phyloP scores from a whole-genome alignment of 2,797 vertebrate species.

The Smutsia gigantea region DNA sequence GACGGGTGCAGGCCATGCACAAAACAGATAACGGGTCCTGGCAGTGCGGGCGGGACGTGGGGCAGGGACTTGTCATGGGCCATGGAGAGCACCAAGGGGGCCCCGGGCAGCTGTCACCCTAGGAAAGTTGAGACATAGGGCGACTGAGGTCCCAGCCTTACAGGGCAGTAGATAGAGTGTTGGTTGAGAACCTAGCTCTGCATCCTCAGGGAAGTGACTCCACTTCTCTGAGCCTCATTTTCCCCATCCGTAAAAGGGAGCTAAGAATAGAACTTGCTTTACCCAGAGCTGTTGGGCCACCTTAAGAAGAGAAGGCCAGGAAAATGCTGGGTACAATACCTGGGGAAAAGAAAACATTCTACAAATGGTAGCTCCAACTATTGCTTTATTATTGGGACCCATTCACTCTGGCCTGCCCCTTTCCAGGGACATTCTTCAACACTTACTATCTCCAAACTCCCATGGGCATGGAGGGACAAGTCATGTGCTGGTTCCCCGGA shows the following conservation, averaged over 20 bases:
- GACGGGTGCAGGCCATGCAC: slow-evolving; percentile 71
- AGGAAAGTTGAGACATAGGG: background rate
- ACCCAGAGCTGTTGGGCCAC: no score
- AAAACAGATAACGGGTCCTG: slow-evolving; percentile 60
- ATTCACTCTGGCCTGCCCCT: accelerated
- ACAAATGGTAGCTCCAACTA: accelerated
- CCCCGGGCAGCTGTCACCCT: background rate
- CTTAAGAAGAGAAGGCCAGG: background rate
- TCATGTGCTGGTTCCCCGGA: background rate
- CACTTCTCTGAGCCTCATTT: background rate
- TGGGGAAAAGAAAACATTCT: background rate
- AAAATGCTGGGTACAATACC: background rate
- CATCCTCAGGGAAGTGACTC: background rate
- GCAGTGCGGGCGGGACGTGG: background rate
- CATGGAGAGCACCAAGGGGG: accelerated
- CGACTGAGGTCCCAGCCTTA: background rate
- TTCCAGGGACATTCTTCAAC: accelerated
- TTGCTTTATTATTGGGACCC: background rate
- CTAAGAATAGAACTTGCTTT: background rate
- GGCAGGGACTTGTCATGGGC: background rate
- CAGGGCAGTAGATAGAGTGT: accelerated
- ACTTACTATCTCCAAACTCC: background rate
- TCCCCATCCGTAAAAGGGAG: background rate
- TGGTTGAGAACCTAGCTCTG: background rate
- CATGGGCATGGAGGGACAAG: background rate